Evolutionary conservation across 2,888 invertebrate genomes (phyloP).

Genomic region (Spisula subtruncata): DNA sequence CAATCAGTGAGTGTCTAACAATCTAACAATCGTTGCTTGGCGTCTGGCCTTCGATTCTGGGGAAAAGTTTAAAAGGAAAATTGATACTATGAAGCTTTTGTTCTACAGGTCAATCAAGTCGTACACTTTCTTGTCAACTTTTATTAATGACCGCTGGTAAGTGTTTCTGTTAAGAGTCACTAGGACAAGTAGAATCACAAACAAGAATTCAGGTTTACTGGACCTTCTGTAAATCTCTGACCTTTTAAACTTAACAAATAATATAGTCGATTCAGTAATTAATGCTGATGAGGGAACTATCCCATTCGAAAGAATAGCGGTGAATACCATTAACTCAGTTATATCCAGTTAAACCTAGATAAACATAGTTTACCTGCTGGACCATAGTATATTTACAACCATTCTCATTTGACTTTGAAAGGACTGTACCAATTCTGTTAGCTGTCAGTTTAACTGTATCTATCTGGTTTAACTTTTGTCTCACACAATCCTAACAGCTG

Average conservation of each 20-base stretch:
- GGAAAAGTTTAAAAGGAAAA: neutral
- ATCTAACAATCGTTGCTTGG: neutral
- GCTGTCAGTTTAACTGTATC: too few relatives aligned
- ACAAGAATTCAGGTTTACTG: neutral
- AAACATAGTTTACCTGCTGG: too few relatives aligned
- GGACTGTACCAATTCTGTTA: too few relatives aligned
- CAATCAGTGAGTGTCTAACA: neutral
- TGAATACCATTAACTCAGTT: too few relatives aligned
- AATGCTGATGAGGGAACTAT: too few relatives aligned
- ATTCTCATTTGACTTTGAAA: too few relatives aligned
- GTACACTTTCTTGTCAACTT: neutral
- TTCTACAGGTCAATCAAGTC: neutral
- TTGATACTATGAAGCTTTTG: neutral
- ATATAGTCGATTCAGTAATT: too few relatives aligned
- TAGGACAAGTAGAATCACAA: neutral
- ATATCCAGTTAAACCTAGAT: too few relatives aligned
- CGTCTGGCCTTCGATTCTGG: neutral
- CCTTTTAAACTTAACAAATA: neutral
- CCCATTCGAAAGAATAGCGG: too few relatives aligned
- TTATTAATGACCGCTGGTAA: conserved; percentile 9
- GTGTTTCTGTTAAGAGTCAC: neutral
- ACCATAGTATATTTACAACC: too few relatives aligned
- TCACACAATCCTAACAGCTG: too few relatives aligned
- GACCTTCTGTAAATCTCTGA: neutral
- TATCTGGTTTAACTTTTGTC: too few relatives aligned